Percentiles rank a stretch among this genome's conserved stretches.
phyloP scores from a whole-genome alignment of 1,140 invertebrate species.

The Listronotus oregonensis region DNA sequence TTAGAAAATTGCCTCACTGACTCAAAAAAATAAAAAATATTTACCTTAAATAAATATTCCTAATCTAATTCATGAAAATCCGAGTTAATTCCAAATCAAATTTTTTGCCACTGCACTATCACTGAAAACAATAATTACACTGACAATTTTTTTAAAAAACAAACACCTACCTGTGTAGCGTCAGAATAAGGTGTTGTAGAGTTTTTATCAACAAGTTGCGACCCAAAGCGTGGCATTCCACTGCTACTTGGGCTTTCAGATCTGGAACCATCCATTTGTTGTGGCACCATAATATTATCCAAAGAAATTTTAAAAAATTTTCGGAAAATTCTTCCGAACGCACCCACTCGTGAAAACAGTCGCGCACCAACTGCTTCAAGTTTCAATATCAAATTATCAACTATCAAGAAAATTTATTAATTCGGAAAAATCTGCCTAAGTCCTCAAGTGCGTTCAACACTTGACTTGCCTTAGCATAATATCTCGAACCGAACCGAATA shows the following conservation, averaged over 20 bases:
- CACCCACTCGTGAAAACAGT: slow-evolving; percentile 36
- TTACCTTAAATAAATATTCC: slow-evolving; percentile 4
- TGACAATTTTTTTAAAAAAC: slow-evolving; percentile 8
- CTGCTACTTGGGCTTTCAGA: slow-evolving; percentile 58
- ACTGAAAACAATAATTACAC: neutral
- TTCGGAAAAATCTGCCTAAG: slow-evolving; percentile 44
- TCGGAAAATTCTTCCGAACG: slow-evolving; percentile 14
- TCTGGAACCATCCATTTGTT: slow-evolving; percentile 59
- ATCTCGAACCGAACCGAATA: slow-evolving; percentile 25
- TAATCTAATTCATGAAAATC: neutral
- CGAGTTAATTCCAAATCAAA: slow-evolving; percentile 8
- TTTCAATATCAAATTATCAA: neutral
- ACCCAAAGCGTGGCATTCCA: slow-evolving; percentile 74
- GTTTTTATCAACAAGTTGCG: slow-evolving; percentile 84
- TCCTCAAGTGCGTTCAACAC: slow-evolving; percentile 47
- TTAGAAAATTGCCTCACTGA: too few relatives aligned
- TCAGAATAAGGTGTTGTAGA: slow-evolving; percentile 94
- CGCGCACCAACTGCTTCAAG: slow-evolving; percentile 7
- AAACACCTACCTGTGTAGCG: slow-evolving; percentile 84
- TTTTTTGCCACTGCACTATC: neutral
- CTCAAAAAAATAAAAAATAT: neutral
- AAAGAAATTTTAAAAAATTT: slow-evolving; percentile 29
- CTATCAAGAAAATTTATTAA: slow-evolving; percentile 8
- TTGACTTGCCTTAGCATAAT: slow-evolving; percentile 47
- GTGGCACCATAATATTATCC: slow-evolving; percentile 62